phyloP scores from a whole-genome alignment of 2,888 invertebrate species.

The Aleiodes testaceus region DNA sequence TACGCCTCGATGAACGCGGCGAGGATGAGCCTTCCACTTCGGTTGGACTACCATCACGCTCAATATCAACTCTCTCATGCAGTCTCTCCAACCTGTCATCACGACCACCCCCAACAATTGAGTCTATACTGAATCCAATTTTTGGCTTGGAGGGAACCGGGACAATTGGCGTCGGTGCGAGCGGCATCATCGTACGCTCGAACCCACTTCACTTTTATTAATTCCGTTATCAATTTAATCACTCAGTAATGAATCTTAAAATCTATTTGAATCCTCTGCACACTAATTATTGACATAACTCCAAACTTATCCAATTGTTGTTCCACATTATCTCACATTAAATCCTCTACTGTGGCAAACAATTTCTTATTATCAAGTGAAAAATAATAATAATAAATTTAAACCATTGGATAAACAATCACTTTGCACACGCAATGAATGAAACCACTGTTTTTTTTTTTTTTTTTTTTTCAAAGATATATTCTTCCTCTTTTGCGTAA shows the following conservation, averaged over 20 bases:
- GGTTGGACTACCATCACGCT: slow-evolving; percentile 64
- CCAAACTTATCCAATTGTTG: slow-evolving; percentile 16
- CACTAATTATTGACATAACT: slow-evolving; percentile 8
- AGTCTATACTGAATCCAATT: slow-evolving; percentile 96
- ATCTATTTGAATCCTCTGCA: neutral
- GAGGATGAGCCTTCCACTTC: slow-evolving; percentile 68
- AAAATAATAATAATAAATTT: neutral
- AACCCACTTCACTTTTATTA: slow-evolving; percentile 45
- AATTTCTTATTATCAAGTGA: neutral
- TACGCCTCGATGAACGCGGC: slow-evolving; percentile 59
- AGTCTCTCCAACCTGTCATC: slow-evolving; percentile 59
- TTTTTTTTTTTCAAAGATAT: too few species aligned
- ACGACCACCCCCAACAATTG: slow-evolving; percentile 82
- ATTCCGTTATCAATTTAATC: neutral
- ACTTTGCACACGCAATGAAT: slow-evolving; percentile 15
- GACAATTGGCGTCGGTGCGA: slow-evolving; percentile 94
- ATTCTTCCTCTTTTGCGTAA: neutral
- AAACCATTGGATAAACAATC: neutral
- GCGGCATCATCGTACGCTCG: slow-evolving; percentile 88
- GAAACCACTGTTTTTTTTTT: neutral
- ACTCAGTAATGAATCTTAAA: neutral
- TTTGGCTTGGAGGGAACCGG: slow-evolving; percentile 94
- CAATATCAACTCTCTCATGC: slow-evolving; percentile 64
- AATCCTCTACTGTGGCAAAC: neutral
- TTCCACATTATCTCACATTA: slow-evolving; percentile 20